These are phyloP conservation scores for Corythaeola cristata DNA, from an alignment of 2,113 vertebrate genomes.

Conservation along the genomic window DNA sequence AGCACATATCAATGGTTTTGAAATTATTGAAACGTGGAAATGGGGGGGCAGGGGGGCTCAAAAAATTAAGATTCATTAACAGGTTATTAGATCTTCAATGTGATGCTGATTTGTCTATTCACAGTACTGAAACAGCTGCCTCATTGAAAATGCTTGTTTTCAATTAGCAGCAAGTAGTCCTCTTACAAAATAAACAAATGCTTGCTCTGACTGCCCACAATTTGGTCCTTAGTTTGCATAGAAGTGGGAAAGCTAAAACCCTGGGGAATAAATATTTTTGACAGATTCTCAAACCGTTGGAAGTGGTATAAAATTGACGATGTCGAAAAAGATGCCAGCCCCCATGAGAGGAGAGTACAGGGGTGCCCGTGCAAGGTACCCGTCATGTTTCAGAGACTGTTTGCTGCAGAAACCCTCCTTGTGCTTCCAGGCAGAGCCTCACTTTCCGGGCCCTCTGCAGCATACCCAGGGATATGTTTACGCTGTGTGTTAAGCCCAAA, in stretches of 20 bases:
- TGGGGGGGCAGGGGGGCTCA: background rate
- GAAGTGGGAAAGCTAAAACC: background rate
- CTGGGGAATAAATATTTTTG: slow-evolving; percentile 30
- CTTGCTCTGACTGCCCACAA: slow-evolving; percentile 25
- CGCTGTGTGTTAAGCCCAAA: background rate
- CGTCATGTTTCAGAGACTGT: background rate
- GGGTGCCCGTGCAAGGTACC: background rate
- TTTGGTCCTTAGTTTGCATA: slow-evolving; percentile 27
- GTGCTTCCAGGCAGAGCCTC: background rate
- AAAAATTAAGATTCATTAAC: background rate
- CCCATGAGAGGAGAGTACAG: accelerated
- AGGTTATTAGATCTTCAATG: background rate
- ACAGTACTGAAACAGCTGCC: slow-evolving; percentile 40
- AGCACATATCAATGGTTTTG: background rate
- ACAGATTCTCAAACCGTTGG: background rate
- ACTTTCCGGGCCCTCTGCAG: accelerated
- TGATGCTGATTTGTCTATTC: slow-evolving; percentile 17
- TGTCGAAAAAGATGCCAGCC: background rate
- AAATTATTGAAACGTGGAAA: background rate
- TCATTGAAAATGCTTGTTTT: slow-evolving; percentile 49
- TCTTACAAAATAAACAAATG: slow-evolving; percentile 48
- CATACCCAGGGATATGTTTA: accelerated
- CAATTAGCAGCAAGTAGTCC: slow-evolving; percentile 35
- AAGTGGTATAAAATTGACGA: background rate
- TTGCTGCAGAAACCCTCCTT: background rate